phyloP scores from a whole-genome alignment of 1,140 invertebrate species.

The Phocides pigmalion region DNA sequence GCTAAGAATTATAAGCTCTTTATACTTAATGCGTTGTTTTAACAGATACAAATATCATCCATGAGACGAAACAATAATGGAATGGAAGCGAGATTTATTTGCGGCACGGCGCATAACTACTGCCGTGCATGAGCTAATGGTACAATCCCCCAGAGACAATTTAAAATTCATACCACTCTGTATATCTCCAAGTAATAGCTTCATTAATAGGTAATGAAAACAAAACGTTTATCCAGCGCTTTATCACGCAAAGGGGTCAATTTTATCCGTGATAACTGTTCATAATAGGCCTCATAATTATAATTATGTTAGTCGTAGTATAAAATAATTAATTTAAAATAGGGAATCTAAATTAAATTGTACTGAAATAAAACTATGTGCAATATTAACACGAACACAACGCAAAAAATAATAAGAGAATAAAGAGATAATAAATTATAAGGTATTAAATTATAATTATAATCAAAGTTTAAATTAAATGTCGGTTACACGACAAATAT shows the following conservation, averaged over 20 bases:
- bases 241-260: conserved; percentile 1
- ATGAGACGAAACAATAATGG: conserved; percentile 11
- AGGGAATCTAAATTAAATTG: too few species aligned
- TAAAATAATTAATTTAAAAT: too few species aligned
- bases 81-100: conserved; percentile 13
- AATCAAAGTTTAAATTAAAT: too few species aligned
- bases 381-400: too few species aligned
- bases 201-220: conserved; percentile 45
- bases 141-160: conserved; percentile 38
- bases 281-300: neutral
- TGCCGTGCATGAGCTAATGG: conserved; percentile 18
- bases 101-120: neutral
- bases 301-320: too few species aligned
- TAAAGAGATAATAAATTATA: too few species aligned
- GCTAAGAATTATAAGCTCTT: too few species aligned
- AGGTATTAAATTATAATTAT: too few species aligned
- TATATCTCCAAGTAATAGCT: conserved; percentile 44
- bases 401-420: too few species aligned
- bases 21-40: too few species aligned
- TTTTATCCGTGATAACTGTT: conserved; percentile 12
- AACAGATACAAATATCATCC: neutral
- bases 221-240: conserved; percentile 9
- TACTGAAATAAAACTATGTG: too few species aligned
- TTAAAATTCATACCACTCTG: conserved; percentile 46
- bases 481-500: too few species aligned